Percentiles rank a stretch among this genome's conserved stretches.
Conservation (phyloP, 2,113 vertebrate genomes). For the Passer montanus region DNA sequence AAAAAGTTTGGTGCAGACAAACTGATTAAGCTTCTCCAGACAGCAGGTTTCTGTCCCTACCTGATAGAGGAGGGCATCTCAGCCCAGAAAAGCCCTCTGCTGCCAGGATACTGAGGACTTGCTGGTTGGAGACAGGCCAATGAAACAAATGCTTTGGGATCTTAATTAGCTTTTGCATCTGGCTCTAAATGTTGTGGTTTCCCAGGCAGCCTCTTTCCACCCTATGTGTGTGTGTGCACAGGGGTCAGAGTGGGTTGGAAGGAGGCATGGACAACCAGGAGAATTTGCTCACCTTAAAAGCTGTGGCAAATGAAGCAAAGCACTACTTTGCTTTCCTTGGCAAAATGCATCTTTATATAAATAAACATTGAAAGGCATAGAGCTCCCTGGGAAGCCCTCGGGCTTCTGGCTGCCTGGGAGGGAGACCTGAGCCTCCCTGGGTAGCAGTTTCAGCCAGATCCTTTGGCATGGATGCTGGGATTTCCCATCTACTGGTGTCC, state of each 20-base stretch:
- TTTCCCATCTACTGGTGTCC: not conserved
- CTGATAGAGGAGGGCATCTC: not conserved
- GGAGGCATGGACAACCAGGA: rapidly evolving
- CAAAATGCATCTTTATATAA: not conserved
- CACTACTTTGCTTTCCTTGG: not conserved
- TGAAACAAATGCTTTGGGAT: not conserved
- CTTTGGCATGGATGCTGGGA: not conserved
- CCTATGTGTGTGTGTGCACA: too few relatives aligned
- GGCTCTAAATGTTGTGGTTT: not conserved
- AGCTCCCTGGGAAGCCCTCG: not conserved
- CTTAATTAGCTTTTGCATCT: not conserved
- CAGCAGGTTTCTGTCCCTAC: not conserved
- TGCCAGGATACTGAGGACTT: rapidly evolving
- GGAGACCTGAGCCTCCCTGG: not conserved
- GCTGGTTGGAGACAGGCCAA: not conserved
- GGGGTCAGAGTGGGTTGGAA: not conserved
- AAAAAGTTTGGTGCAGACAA: not conserved
- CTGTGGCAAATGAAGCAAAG: not conserved
- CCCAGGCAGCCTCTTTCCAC: not conserved
- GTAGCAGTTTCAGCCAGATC: not conserved
- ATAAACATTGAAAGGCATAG: not conserved
- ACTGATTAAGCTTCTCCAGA: not conserved
- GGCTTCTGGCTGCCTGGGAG: not conserved
- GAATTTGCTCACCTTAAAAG: not conserved
- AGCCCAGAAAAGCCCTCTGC: not conserved